Conservation (phyloP, 1,140 invertebrate genomes). For the Myzus persicae region DNA sequence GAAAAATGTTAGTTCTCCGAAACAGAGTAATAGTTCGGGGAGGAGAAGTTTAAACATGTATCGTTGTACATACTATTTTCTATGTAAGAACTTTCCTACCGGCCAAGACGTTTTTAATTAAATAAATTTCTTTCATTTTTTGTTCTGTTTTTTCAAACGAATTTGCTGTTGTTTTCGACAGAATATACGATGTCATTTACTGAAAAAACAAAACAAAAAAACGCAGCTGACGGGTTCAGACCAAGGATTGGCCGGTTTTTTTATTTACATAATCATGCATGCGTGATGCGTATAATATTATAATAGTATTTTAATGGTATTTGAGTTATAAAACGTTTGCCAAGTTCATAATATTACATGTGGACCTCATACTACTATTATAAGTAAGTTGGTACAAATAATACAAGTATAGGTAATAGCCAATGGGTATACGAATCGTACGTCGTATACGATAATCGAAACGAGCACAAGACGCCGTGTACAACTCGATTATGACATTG, state of each 20-base stretch:
- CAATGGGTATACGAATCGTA: too few relatives aligned
- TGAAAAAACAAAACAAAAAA: not conserved
- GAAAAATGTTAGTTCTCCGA: not conserved
- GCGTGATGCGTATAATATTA: accelerated
- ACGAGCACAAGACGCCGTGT: not conserved
- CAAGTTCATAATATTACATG: too few relatives aligned
- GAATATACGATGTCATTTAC: not conserved
- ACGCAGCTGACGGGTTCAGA: not conserved
- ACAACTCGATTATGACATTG: not conserved
- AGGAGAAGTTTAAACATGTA: not conserved
- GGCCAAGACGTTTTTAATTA: not conserved
- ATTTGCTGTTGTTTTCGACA: not conserved
- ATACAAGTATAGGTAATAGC: not conserved
- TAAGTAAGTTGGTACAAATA: too few relatives aligned
- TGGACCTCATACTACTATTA: too few relatives aligned
- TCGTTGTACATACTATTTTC: not conserved
- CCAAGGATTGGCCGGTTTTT: not conserved
- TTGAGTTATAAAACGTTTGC: not conserved
- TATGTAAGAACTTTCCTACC: not conserved
- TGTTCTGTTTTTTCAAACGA: not conserved
- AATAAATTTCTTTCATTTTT: not conserved
- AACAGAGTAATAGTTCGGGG: not conserved
- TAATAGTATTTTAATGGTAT: not conserved
- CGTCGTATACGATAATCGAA: not conserved
- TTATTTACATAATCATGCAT: not conserved